Evolutionary conservation across 2,797 vertebrate species (phyloP).

Genomic region (Rhinella marina): DNA sequence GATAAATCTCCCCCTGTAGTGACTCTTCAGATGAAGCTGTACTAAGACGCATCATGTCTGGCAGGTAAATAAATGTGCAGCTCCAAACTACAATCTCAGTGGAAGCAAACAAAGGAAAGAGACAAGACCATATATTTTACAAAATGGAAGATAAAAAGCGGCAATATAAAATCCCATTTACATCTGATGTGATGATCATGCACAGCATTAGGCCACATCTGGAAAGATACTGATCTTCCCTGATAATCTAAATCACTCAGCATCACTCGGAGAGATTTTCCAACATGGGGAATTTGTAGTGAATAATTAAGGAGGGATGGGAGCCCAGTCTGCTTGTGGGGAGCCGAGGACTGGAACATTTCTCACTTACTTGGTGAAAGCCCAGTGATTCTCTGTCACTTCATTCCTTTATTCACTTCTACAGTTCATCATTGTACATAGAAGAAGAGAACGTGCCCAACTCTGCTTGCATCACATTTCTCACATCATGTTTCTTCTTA

Average conservation of each 20-base stretch:
- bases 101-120: background rate
- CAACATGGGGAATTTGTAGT: background rate
- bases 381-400: too few relatives aligned
- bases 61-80: conserved; percentile 20
- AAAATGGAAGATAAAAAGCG: background rate
- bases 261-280: background rate
- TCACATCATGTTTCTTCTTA: too few relatives aligned
- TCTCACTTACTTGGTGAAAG: too few relatives aligned
- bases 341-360: too few relatives aligned
- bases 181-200: background rate
- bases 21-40: background rate
- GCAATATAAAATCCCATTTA: background rate
- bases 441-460: too few relatives aligned
- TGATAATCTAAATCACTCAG: background rate
- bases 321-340: too few relatives aligned
- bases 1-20: too few relatives aligned
- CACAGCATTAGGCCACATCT: background rate
- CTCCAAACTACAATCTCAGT: background rate
- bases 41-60: background rate
- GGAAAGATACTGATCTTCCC: background rate
- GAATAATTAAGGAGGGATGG: background rate
- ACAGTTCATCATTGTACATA: too few relatives aligned
- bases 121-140: background rate
- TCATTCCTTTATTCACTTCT: too few relatives aligned
- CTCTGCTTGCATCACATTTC: too few relatives aligned